phyloP scores from a whole-genome alignment of 2,888 invertebrate species.

The Tubulanus polymorphus region DNA sequence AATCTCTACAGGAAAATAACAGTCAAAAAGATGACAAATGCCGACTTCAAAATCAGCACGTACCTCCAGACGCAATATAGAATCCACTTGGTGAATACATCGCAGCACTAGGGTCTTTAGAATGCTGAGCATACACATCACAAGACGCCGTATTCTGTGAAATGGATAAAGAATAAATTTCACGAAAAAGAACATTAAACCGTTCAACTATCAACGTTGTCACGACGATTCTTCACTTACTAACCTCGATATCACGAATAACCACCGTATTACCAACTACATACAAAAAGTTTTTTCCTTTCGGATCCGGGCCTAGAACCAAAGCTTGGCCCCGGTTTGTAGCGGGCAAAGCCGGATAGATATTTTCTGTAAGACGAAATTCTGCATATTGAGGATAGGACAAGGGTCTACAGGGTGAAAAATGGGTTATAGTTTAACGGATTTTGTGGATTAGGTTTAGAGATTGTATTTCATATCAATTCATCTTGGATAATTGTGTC shows the following conservation, averaged over 20 bases:
- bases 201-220: not conserved
- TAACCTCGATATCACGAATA: conserved; percentile 88
- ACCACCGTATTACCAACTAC: conserved; percentile 97
- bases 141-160: conserved; percentile 87
- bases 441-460: too few relatives aligned
- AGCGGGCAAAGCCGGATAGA: conserved; percentile 85
- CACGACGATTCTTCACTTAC: conserved; percentile 12
- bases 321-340: conserved; percentile 92
- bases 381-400: too few relatives aligned
- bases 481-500: too few relatives aligned
- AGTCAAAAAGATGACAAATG: too few relatives aligned
- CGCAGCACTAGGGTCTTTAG: conserved; percentile 90
- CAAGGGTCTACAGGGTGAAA: too few relatives aligned
- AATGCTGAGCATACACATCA: conserved; percentile 97
- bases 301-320: conserved; percentile 92
- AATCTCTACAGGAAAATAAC: too few relatives aligned
- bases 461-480: too few relatives aligned
- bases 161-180: too few relatives aligned
- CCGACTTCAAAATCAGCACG: conserved; percentile 37
- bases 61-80: conserved; percentile 97
- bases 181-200: too few relatives aligned
- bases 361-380: conserved; percentile 49
- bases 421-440: too few relatives aligned
- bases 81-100: conserved; percentile 97
- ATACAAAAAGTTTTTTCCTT: conserved; percentile 94